phyloP scores from a whole-genome alignment of 2,797 vertebrate genomes.

The Triplophysa bombifrons region DNA sequence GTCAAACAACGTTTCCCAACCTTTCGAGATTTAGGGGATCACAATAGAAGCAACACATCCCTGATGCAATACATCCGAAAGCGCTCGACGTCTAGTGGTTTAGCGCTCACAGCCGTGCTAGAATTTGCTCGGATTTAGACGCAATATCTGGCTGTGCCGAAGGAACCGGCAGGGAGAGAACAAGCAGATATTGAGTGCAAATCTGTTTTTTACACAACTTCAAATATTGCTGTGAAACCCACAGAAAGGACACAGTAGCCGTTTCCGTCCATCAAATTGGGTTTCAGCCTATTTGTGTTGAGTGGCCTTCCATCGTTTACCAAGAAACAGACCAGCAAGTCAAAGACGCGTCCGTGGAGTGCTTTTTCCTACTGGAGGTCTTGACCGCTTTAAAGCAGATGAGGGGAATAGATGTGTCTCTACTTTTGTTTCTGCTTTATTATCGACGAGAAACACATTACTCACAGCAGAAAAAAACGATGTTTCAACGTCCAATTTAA shows the following conservation, averaged over 20 bases:
- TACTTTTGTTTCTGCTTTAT: neutral
- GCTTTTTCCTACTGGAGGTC: neutral
- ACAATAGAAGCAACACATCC: neutral
- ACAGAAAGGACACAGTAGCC: neutral
- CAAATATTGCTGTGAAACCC: neutral
- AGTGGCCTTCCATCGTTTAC: conserved; percentile 20
- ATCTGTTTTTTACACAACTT: conserved; percentile 22
- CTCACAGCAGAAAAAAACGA: neutral
- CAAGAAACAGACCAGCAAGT: conserved; percentile 6
- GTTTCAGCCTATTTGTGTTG: conserved; percentile 28
- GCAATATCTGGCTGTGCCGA: conserved; percentile 6
- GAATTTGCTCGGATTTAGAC: neutral
- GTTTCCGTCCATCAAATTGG: conserved; percentile 26
- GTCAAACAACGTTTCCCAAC: neutral
- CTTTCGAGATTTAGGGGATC: neutral
- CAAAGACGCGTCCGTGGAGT: neutral
- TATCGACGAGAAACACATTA: neutral
- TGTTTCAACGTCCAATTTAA: neutral
- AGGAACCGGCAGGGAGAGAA: neutral
- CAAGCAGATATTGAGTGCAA: conserved; percentile 12
- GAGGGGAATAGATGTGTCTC: neutral
- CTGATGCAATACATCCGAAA: neutral
- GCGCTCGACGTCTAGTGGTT: neutral
- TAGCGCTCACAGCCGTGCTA: neutral
- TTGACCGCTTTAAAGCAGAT: neutral